Conservation (phyloP, 2,888 invertebrate genomes). For the Drosophila flavopinicola region DNA sequence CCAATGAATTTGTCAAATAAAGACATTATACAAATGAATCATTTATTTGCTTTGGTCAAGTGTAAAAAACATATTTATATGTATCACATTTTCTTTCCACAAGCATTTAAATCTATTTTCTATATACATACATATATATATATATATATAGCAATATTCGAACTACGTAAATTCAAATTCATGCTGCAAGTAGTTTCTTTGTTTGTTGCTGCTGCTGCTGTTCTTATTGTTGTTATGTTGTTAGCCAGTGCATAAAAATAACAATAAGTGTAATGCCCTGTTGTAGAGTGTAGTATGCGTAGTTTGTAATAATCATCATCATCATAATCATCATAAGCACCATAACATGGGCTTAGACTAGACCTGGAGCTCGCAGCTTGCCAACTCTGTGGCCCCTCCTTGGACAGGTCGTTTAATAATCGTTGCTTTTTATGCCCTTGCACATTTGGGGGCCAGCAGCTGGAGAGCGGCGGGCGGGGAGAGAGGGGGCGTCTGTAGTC, state of each 20-base stretch:
- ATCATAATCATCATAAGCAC: conserved; percentile 47
- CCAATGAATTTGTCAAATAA: too few relatives aligned
- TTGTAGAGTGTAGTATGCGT: conserved; percentile 42
- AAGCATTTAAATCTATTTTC: conserved; percentile 22
- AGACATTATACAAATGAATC: too few relatives aligned
- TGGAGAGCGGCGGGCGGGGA: neutral
- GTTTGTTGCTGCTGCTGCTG: too few relatives aligned
- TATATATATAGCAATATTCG: conserved; percentile 3
- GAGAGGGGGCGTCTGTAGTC: neutral
- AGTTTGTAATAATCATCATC: conserved; percentile 52
- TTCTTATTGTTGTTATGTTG: conserved; percentile 11
- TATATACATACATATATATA: neutral
- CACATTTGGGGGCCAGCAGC: conserved; percentile 28
- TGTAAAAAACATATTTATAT: neutral
- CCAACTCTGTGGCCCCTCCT: conserved; percentile 10
- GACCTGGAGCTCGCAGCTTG: neutral
- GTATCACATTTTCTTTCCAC: neutral
- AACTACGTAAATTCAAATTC: conserved; percentile 47
- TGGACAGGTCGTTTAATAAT: conserved; percentile 60
- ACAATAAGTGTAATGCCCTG: conserved; percentile 68
- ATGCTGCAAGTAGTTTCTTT: conserved; percentile 13
- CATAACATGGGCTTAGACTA: conserved; percentile 11
- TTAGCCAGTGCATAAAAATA: conserved; percentile 59
- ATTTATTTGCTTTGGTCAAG: too few relatives aligned
- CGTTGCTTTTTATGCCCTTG: conserved; percentile 68